Evolutionary conservation across 2,113 vertebrate species (phyloP), one percentile per base, ranked within the genome.

Genomic region (Dryoscopus gambensis): DNA sequence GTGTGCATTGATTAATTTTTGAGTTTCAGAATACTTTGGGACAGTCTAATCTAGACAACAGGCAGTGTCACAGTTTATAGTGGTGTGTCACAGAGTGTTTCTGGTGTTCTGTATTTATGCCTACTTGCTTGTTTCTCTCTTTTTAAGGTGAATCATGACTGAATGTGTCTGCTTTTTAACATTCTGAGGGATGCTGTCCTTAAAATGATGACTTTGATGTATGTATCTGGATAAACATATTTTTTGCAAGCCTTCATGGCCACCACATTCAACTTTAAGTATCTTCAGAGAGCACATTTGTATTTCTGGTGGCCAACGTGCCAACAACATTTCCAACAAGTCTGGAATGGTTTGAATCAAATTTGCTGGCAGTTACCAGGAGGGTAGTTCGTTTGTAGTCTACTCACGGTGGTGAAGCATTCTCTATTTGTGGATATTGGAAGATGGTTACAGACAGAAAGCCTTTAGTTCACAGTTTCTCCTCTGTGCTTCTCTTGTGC

Each of bases 271-370:
- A 55, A 15, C 7, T n/a, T 52, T 5, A 62, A 70, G 12, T 31
- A 33, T 49, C 30, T n/a, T 71, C 8, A 65, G 82, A 83, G 70
- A 77, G 15, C 30, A 40, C 42, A 27, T 62, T 86, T 0, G 0
- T 87, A 11, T 17, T 91, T 71, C 50, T 67, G 42, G 42, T 55
- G 63, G 60, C 21, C 5, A 6, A 0, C 13, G 42, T 91, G 82
- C 79, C 55, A 67, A 33, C 39, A 87, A 4, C 39, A 47, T 24
- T 94, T 83, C 68, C 75, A 81, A 13, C 39, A 70, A 77, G 30
- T 47, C 68, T 94, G 95, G 95, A 87, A 50, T 5, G 6, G 50
- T 74, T 87, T 93, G 85, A 94, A 97, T 94, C 50, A 67, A 63
- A 91, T 70, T 55, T 80, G 9, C 82, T 96, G 95, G 94, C 95